Base-by-base conservation (phyloP, 2,888 invertebrate species). In the Chymomyza caudatula region DNA sequence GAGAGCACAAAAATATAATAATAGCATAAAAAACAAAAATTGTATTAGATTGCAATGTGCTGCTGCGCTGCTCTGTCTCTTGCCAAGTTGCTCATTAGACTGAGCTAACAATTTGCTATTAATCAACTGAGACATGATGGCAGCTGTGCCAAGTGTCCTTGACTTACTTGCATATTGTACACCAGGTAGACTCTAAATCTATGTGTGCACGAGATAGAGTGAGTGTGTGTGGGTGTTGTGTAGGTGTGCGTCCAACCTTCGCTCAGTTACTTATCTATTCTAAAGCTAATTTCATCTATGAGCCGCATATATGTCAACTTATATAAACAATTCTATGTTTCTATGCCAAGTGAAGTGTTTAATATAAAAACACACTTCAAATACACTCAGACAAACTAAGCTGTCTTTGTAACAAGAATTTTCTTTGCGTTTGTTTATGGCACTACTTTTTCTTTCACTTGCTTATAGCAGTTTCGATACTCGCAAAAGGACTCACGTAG, bases 61-160 rank as follows among this genome's bases (percentile, higher is more conserved):
- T 15, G 17, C 13, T 4, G 6, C 3, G 44, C n/a, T 37, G 29
- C 29, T 37, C 11, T 11, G 8, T 37, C 29, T 8, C 29, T 11
- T 37, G 29, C 29, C 11, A 37, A 11, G 29, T 11, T 37, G 51
- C 71, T 81, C 85, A 81, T 84, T 80, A 80, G 76, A 49, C 63
- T 43, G 53, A 51, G 11, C 56, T 43, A 47, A 71, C 52, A 65
- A 63, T 66, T 71, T 60, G 68, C 68, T 69, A 80, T 80, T 80
- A 81, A 84, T 80, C 85, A 84, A 71, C 56, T 62, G 53, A 44
- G 43, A 65, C 55, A 47, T 17, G 47, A 19, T 47, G 19, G 19
- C 54, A 43, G 11, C 55, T 60, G 62, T 51, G 44, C 13, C 52
- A 55, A 63, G 44, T 66, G 84, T 65, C 74, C 82, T 76, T 84